Conservation (phyloP, 2,113 vertebrate species). For the Sprattus sprattus region DNA sequence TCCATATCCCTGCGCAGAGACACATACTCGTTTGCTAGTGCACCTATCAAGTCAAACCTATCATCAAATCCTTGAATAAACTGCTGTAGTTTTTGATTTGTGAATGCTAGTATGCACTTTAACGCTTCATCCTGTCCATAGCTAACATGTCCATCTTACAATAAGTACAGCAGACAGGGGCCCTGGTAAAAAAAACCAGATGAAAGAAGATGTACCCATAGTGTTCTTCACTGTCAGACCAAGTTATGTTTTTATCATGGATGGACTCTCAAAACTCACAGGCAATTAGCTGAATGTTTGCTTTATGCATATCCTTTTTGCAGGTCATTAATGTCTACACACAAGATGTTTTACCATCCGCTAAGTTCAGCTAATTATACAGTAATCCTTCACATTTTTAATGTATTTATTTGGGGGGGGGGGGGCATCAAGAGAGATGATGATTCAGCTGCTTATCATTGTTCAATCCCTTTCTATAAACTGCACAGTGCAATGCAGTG, state of each 20-base stretch:
- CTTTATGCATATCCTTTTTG: background rate
- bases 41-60: slow-evolving; percentile 14
- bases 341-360: background rate
- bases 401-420: background rate
- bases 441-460: background rate
- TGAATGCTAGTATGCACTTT: background rate
- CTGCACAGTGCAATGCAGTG: background rate
- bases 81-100: background rate
- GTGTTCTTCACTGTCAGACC: background rate
- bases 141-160: background rate
- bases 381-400: background rate
- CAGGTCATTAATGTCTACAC: background rate
- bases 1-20: background rate
- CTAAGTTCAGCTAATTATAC: background rate
- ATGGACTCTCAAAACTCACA: background rate
- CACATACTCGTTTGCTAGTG: background rate
- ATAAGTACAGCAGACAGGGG: background rate
- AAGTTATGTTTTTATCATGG: background rate
- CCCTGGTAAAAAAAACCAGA: background rate
- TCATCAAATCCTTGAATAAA: background rate
- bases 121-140: background rate
- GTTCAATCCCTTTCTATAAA: background rate
- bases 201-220: background rate
- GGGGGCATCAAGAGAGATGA: background rate
- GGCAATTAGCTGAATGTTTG: background rate